Conservation (phyloP, 2,113 vertebrate genomes). For the Channa maculata region DNA sequence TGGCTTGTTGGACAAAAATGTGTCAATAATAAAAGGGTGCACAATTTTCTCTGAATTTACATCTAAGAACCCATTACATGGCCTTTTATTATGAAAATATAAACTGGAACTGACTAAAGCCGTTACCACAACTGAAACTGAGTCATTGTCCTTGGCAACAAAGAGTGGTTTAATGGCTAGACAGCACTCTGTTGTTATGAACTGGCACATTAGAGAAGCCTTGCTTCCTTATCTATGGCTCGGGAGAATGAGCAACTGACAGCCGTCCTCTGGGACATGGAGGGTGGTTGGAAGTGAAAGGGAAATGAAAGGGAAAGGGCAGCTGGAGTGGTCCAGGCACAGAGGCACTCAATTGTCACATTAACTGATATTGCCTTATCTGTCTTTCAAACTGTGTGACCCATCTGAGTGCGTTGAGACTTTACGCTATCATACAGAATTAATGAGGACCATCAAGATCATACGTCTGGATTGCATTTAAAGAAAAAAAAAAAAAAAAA, state of each 20-base stretch:
- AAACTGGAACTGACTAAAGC: slow-evolving; percentile 26
- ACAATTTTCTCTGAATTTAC: slow-evolving; percentile 5
- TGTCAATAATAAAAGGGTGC: not conserved
- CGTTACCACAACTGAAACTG: slow-evolving; percentile 18
- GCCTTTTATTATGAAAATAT: slow-evolving; percentile 38
- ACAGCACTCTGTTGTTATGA: slow-evolving; percentile 55
- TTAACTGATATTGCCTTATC: slow-evolving; percentile 56
- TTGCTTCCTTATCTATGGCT: slow-evolving; percentile 66
- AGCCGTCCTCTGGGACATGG: slow-evolving; percentile 53
- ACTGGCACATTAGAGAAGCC: slow-evolving; percentile 65
- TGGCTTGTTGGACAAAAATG: not conserved
- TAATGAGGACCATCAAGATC: slow-evolving; percentile 57
- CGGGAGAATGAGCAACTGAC: slow-evolving; percentile 68
- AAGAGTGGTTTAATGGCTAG: slow-evolving; percentile 53
- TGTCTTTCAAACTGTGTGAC: slow-evolving; percentile 51
- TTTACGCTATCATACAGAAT: slow-evolving; percentile 65
- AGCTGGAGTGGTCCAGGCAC: slow-evolving; percentile 54
- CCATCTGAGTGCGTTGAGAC: slow-evolving; percentile 47
- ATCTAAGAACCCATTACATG: slow-evolving; percentile 18
- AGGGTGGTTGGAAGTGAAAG: slow-evolving; percentile 32
- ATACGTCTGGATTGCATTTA: slow-evolving; percentile 18
- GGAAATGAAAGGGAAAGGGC: slow-evolving; percentile 41
- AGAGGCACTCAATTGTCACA: slow-evolving; percentile 59
- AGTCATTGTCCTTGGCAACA: slow-evolving; percentile 54
- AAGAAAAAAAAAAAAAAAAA: slow-evolving; percentile 26